phyloP scores from a whole-genome alignment of 2,113 vertebrate genomes.

The Gallinago jamesoni region DNA sequence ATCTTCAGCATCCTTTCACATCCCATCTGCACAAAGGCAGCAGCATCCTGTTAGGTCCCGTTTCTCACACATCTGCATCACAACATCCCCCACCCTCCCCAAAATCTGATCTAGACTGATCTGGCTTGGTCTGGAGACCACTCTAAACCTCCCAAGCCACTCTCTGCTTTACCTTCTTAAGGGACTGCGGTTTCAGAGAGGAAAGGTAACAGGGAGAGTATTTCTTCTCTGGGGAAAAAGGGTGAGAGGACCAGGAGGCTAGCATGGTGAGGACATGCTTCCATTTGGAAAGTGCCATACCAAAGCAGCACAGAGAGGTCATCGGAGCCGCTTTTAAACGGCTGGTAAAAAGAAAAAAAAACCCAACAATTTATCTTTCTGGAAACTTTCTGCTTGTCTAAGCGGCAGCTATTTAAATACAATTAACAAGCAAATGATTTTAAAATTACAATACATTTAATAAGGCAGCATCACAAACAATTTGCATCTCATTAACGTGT shows the following conservation, averaged over 20 bases:
- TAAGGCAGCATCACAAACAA: slow-evolving; percentile 66
- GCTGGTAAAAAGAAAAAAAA: not conserved
- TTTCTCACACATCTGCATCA: not conserved
- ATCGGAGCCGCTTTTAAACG: slow-evolving; percentile 25
- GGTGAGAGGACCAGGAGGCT: not conserved
- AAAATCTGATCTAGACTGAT: not conserved
- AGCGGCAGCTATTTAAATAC: slow-evolving; percentile 73
- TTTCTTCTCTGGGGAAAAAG: not conserved
- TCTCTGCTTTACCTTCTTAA: not conserved
- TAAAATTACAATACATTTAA: slow-evolving; percentile 75
- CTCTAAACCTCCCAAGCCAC: not conserved
- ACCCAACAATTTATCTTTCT: slow-evolving; percentile 30
- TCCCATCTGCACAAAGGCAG: not conserved
- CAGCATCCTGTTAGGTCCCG: not conserved
- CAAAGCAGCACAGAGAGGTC: slow-evolving; percentile 63
- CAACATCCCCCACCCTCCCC: fast-evolving
- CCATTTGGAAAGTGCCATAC: not conserved
- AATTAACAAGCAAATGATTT: slow-evolving; percentile 78
- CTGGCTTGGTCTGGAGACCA: fast-evolving
- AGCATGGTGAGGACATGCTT: not conserved
- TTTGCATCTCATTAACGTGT: slow-evolving; percentile 67
- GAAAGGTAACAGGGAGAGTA: not conserved
- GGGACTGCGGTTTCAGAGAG: fast-evolving
- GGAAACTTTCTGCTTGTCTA: slow-evolving; percentile 64
- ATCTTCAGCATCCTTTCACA: not conserved